These are phyloP conservation scores for Athripsodes cinereus DNA, from an alignment of 2,888 invertebrate species.

Conservation along the genomic window DNA sequence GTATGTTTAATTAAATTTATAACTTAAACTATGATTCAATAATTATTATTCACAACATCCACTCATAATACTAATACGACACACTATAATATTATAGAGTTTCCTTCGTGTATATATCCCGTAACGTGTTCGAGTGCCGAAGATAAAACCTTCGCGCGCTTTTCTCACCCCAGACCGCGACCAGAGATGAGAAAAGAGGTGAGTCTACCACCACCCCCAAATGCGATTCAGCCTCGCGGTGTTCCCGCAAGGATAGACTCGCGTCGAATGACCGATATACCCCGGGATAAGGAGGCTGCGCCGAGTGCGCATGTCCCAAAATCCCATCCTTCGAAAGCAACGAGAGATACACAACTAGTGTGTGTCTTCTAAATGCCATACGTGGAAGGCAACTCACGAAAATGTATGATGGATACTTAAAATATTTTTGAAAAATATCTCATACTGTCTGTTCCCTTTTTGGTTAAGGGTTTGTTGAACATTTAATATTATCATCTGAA, in stretches of 20 bases:
- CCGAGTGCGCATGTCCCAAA: conserved; percentile 19
- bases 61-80: neutral
- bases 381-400: neutral
- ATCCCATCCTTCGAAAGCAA: neutral
- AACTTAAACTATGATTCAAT: neutral
- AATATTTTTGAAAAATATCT: neutral
- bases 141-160: conserved; percentile 12
- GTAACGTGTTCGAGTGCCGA: neutral
- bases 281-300: conserved; percentile 19
- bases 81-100: neutral
- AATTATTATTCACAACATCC: neutral
- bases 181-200: neutral
- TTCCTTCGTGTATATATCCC: neutral
- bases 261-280: conserved; percentile 26
- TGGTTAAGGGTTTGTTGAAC: neutral
- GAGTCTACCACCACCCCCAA: conserved; percentile 7
- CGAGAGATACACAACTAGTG: conserved; percentile 8
- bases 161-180: conserved; percentile 13
- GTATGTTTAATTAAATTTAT: neutral
- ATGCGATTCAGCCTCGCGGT: conserved; percentile 15
- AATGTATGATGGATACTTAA: too few relatives aligned
- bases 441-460: neutral
- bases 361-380: neutral
- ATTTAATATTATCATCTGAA: neutral
- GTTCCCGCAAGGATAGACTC: conserved; percentile 23